Evolutionary conservation across 2,888 invertebrate species (phyloP), one percentile per base, ranked within the genome.

Genomic region (Criorhina ranunculi): DNA sequence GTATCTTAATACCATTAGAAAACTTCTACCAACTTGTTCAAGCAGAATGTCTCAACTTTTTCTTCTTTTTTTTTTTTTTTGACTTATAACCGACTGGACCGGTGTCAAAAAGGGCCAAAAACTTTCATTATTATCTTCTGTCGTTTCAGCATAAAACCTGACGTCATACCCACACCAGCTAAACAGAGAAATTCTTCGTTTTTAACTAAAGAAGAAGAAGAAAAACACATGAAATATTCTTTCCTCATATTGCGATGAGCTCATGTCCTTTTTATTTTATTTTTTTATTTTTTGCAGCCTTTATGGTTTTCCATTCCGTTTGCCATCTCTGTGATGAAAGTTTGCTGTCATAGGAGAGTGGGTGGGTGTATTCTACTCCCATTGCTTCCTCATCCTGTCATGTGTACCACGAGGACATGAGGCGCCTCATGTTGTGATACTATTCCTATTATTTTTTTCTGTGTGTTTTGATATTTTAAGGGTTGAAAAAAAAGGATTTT

Each of bases 161-260:
- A 55, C 33, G 24, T 55, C 33, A 17, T 51, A 12, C 9, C 15
- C 1, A n/a, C 5, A n/a, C 49, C 4, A 19, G 5, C 5, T 31
- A 0, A 9, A 12, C n/a, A 15, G 15, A 1, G 12, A 31, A 31
- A 51, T 5, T 2, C 6, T 0, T 11, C 24, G 24, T 4, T 4
- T 24, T 5, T 7, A 24, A 15, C 5, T 33, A 1, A 11, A 35
- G 5, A 33, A 5, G 33, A 55, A 33, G 17, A 7, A 8, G 15
- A 9, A 17, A 35, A 12, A 33, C 7, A 35, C 9, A 8, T 0
- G 29, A 37, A 57, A 35, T 7, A 35, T 7, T 24, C 19, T 17
- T 59, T 40, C 15, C 1, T 15, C 57, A 24, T 57, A 57, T 57
- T 57, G 57, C 12, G 57, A 40, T 59, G 37, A 59, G 37, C 57